Evolutionary conservation across 2,888 invertebrate genomes (phyloP).

Genomic region (Marronus borbonicus): DNA sequence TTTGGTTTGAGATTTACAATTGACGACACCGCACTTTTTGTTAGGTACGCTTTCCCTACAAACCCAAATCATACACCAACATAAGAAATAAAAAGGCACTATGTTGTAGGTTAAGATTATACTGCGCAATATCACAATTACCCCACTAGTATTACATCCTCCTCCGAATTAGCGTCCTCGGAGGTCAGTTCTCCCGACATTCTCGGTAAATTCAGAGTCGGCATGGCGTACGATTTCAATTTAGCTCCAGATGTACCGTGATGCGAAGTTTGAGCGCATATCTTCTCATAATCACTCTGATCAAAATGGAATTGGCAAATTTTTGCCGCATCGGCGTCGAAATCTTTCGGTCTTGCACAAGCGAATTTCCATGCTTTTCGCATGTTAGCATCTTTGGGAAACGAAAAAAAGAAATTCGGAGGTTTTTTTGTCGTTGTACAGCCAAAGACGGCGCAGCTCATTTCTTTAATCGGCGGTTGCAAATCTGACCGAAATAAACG

Average conservation of each 20-base stretch:
- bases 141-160: neutral
- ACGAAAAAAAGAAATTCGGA: slow-evolving; percentile 9
- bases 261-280: neutral
- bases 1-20: slow-evolving; percentile 1
- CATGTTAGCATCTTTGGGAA: slow-evolving; percentile 33
- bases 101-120: too few relatives aligned
- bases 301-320: slow-evolving; percentile 28
- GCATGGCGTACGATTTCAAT: neutral
- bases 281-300: slow-evolving; percentile 20
- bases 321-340: slow-evolving; percentile 2
- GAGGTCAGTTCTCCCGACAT: neutral
- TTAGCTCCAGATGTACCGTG: too few relatives aligned
- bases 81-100: neutral
- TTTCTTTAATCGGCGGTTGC: neutral
- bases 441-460: slow-evolving; percentile 19
- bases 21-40: slow-evolving; percentile 11
- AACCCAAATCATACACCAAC: neutral
- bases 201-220: slow-evolving; percentile 25
- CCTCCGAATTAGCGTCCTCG: neutral
- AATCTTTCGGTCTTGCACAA: slow-evolving; percentile 21
- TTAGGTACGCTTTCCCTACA: neutral
- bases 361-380: slow-evolving; percentile 35
- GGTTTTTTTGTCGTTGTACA: neutral
- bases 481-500: too few relatives aligned
- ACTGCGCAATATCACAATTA: neutral